Evolutionary conservation across 2,797 vertebrate genomes (phyloP).

Genomic region (Myripristis jacobus): DNA sequence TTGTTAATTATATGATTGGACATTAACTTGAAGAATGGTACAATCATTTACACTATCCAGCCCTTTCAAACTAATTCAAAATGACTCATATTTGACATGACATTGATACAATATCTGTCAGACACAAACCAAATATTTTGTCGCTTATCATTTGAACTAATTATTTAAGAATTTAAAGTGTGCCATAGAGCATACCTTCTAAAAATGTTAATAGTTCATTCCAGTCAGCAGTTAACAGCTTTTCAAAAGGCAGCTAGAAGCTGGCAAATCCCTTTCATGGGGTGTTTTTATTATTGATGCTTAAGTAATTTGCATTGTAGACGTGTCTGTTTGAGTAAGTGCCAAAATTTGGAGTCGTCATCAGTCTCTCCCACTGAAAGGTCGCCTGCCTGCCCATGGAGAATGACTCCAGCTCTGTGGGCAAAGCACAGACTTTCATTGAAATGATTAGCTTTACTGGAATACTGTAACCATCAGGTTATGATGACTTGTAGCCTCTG

Average conservation of each 20-base stretch:
- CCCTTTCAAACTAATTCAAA: slow-evolving; percentile 43
- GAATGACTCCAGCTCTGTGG: slow-evolving; percentile 24
- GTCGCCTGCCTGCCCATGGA: slow-evolving; percentile 14
- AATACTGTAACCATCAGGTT: background rate
- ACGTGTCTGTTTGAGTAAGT: slow-evolving; percentile 10
- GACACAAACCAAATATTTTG: slow-evolving; percentile 9
- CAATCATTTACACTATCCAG: too few relatives aligned
- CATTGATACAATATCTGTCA: slow-evolving; percentile 3
- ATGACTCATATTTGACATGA: slow-evolving; percentile 33
- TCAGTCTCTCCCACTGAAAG: slow-evolving; percentile 13
- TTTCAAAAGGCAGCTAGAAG: background rate
- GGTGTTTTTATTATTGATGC: background rate
- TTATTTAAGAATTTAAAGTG: background rate
- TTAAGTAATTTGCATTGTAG: slow-evolving; percentile 2
- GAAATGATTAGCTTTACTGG: background rate
- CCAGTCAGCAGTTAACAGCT: background rate
- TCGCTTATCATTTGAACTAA: background rate
- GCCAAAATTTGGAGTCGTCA: slow-evolving; percentile 1
- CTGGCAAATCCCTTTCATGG: background rate
- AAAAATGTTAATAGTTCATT: background rate
- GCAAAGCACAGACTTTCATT: background rate
- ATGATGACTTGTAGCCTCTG: too few relatives aligned
- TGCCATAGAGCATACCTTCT: background rate
- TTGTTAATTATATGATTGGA: too few relatives aligned
- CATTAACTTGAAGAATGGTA: too few relatives aligned